Base-by-base conservation (phyloP, 2,888 invertebrate genomes). In the Plemyria rubiginata region DNA sequence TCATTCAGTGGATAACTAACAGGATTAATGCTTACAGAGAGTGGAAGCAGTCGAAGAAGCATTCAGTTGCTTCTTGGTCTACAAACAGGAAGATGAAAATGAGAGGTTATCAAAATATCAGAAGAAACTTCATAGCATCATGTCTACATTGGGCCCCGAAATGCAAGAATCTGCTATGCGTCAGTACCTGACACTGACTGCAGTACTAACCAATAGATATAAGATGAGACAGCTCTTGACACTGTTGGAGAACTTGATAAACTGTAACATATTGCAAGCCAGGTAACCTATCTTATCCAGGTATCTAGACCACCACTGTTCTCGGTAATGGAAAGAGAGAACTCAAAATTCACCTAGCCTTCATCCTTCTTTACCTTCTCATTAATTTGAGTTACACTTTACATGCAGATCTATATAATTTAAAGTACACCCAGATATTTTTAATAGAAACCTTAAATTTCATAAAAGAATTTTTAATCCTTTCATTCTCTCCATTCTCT, bases 31-130 rank as follows among this genome's bases (percentile, higher is more conserved):
- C 11, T 36, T 60, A 16, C 46, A 96, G 96, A 95, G 95, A 84
- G 96, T 97, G 7, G 97, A 97, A 79, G 94, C 95, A 0, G 96
- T 97, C 38, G 98, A 98, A 80, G 97, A 98, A 85, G 97, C 97
- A 0, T 98, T 99, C 79, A 96, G 97, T 81, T 97, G 97, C 75
- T 97, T 97, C 74, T 94, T 98, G 62, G 96, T 97, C 0, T 96
- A 97, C 77, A 95, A 96, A 71, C 93, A 95, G 15, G 95, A 95
- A 55, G 94, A 94, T 62, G 96, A 97, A 80, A 93, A 91, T 69
- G 95, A 96, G 71, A 96, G 95, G 81, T 89, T 95, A 32, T 85
- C 94, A 43, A 87, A 92, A 78, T 96, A 96, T 87, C 95, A 96
- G 72, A 94, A 95, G 68, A 95, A 95, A 68, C 85, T 98, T 40